Evolutionary conservation across 1,140 invertebrate species (phyloP).

Genomic region (Leptonema lineaticorne): DNA sequence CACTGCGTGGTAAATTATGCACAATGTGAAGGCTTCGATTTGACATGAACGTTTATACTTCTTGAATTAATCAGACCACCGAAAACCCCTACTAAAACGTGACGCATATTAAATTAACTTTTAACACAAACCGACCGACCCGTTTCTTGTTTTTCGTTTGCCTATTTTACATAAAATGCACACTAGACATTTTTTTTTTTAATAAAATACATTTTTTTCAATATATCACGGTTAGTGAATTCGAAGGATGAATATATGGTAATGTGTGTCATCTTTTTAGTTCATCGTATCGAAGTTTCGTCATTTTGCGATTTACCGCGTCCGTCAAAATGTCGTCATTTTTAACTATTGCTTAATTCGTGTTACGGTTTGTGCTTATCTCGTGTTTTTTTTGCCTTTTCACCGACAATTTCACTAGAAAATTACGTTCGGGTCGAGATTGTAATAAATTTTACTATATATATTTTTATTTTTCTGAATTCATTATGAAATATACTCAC

Average conservation of each 20-base stretch:
- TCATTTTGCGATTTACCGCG: neutral
- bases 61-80: neutral
- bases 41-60: neutral
- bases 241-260: neutral
- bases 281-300: too few species aligned
- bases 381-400: neutral
- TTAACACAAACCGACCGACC: neutral
- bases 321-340: neutral
- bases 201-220: too few species aligned
- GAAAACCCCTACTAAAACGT: too few species aligned
- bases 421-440: neutral
- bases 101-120: too few species aligned
- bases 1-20: neutral
- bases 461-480: too few species aligned
- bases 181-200: too few species aligned
- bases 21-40: neutral
- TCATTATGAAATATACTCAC: neutral
- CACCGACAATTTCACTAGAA: neutral
- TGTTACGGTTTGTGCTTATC: conserved; percentile 13
- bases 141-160: too few species aligned
- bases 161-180: too few species aligned
- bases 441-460: too few species aligned
- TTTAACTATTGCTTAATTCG: conserved; percentile 9
- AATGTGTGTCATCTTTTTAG: too few species aligned
- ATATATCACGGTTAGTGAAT: neutral